Evolutionary conservation across 2,113 vertebrate genomes (phyloP).

Genomic region (Nesogale talazaci): DNA sequence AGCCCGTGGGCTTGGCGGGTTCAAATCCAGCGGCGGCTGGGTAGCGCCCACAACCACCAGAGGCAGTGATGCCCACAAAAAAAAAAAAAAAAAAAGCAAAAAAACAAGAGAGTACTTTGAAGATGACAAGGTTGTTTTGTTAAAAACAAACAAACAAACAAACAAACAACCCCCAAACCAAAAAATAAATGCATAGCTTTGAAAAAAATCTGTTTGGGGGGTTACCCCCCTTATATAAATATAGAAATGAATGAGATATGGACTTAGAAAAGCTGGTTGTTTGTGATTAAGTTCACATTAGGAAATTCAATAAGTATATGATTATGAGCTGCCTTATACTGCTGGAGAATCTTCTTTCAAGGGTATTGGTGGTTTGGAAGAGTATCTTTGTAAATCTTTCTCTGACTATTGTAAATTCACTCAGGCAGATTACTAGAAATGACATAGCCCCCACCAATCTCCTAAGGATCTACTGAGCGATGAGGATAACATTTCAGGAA

Average conservation of each 20-base stretch:
- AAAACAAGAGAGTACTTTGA: too few species aligned
- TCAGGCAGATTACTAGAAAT: slow-evolving; percentile 50
- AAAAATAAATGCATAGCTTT: too few species aligned
- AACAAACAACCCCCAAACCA: too few species aligned
- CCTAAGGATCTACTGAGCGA: neutral
- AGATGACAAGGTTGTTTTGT: too few species aligned
- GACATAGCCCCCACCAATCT: neutral
- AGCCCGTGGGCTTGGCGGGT: too few species aligned
- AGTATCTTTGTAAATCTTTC: neutral
- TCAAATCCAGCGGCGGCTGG: too few species aligned
- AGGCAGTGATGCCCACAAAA: too few species aligned
- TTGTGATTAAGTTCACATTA: neutral
- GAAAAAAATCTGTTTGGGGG: too few species aligned
- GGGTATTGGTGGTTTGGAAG: neutral
- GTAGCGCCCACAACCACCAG: too few species aligned
- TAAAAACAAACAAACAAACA: too few species aligned
- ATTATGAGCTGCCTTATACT: neutral
- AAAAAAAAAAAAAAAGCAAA: too few species aligned
- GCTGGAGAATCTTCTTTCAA: neutral
- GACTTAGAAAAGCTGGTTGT: neutral
- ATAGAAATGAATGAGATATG: neutral
- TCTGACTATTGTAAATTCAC: slow-evolving; percentile 10
- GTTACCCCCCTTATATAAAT: too few species aligned
- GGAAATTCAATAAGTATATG: neutral
- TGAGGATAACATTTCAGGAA: neutral